Conservation (phyloP, 2,888 invertebrate genomes). For the Diaperis boleti region DNA sequence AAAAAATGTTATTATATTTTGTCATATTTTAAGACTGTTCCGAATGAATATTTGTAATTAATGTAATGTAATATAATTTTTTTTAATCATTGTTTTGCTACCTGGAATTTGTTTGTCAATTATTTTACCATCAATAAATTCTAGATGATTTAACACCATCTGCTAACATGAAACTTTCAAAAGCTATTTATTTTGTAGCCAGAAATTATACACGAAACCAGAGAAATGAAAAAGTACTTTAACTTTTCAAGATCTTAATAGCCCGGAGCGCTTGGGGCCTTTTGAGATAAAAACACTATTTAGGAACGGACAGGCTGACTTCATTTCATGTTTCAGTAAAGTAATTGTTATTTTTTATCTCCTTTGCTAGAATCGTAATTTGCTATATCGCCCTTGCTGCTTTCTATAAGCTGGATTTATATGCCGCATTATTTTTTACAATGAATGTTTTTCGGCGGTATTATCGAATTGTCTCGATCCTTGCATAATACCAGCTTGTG, state of each 20-base stretch:
- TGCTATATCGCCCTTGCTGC: constrained; percentile 20
- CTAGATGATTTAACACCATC: constrained; percentile 24
- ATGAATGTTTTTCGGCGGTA: too few relatives aligned
- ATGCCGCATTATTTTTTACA: too few relatives aligned
- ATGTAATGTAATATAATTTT: constrained; percentile 27
- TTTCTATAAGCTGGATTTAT: too few relatives aligned
- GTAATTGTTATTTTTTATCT: constrained; percentile 44
- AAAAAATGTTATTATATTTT: neutral
- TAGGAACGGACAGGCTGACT: constrained; percentile 44
- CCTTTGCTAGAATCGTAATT: constrained; percentile 38
- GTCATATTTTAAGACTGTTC: constrained; percentile 40
- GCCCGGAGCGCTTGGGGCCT: constrained; percentile 42
- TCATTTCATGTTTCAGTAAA: constrained; percentile 43
- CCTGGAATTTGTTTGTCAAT: constrained; percentile 22
- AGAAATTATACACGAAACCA: constrained; percentile 40
- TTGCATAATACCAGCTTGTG: constrained; percentile 16
- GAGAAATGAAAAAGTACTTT: constrained; percentile 46
- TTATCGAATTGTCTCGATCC: neutral
- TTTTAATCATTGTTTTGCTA: constrained; percentile 29
- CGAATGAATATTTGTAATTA: constrained; percentile 36
- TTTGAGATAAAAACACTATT: constrained; percentile 45
- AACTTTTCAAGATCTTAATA: constrained; percentile 49
- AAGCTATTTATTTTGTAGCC: constrained; percentile 27
- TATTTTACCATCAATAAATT: constrained; percentile 33
- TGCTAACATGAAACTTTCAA: constrained; percentile 27